Conservation (phyloP, 2,113 vertebrate species). For the Pterocles burchelli region DNA sequence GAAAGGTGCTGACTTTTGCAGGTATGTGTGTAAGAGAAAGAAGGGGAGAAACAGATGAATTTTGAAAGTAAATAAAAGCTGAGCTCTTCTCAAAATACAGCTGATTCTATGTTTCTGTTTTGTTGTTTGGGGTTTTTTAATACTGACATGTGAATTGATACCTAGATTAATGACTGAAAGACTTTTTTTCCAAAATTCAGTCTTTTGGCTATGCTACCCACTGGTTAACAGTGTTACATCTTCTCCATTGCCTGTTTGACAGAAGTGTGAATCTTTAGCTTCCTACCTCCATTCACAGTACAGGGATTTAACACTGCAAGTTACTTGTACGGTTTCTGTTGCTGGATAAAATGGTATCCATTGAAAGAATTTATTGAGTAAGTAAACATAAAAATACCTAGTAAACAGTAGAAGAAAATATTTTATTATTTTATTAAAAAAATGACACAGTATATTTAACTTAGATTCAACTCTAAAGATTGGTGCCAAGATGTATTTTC, state of each 20-base stretch:
- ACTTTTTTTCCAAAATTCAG: neutral
- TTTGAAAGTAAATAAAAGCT: neutral
- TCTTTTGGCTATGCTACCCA: neutral
- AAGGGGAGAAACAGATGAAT: neutral
- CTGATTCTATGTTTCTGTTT: neutral
- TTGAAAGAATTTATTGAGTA: neutral
- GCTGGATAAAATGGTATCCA: neutral
- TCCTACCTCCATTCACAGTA: neutral
- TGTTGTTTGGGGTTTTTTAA: neutral
- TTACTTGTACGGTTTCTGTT: neutral
- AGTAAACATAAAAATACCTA: neutral
- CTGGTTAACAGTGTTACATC: neutral
- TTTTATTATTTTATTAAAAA: neutral
- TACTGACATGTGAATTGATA: neutral
- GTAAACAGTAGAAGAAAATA: neutral
- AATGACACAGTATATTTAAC: accelerated
- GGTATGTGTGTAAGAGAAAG: neutral
- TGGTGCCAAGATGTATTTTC: neutral
- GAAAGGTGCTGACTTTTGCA: neutral
- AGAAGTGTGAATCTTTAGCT: neutral
- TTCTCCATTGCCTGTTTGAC: neutral
- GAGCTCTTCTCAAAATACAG: neutral
- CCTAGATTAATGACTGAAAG: neutral
- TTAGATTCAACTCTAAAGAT: neutral
- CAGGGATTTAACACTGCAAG: neutral